A percentile compares a stretch with the other conserved stretches of the same genome.
Conservation (phyloP, 2,888 invertebrate genomes). For the Platycnemis pennipes region DNA sequence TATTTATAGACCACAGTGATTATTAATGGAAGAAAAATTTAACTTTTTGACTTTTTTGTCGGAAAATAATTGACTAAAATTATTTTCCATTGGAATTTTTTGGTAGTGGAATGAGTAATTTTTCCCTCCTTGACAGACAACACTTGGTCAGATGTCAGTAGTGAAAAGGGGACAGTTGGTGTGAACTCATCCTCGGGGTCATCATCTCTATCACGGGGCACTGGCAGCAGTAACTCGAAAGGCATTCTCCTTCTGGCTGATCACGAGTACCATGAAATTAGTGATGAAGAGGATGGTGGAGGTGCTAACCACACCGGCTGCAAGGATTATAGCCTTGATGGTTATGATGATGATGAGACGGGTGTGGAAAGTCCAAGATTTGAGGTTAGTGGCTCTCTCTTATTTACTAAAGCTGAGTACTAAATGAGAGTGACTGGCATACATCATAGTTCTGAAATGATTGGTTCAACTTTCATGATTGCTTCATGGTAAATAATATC, state of each 20-base stretch:
- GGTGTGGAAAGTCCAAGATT: conserved; percentile 79
- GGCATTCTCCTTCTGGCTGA: conserved; percentile 78
- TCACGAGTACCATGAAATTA: conserved; percentile 92
- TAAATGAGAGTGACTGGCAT: no score
- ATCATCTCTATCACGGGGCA: conserved; percentile 35
- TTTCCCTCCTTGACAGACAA: conserved; percentile 35
- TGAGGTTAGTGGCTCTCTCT: conserved; percentile 76
- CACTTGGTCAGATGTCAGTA: conserved; percentile 54
- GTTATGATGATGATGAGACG: conserved; percentile 76
- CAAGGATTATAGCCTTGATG: conserved; percentile 70
- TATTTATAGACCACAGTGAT: no score
- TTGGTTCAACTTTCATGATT: no score
- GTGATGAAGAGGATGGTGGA: conserved; percentile 85
- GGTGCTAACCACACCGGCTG: conserved; percentile 71
- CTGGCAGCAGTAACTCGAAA: conserved; percentile 51
- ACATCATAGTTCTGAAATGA: no score
- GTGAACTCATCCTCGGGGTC: conserved; percentile 42
- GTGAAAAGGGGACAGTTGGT: conserved; percentile 36
- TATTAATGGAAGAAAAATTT: no score
- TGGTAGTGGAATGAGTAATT: not conserved
- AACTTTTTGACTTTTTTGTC: no score
- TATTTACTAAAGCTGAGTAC: no score
- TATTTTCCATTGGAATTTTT: not conserved
- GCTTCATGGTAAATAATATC: no score
- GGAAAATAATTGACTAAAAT: not conserved